These are phyloP conservation scores for Rhagonycha fulva DNA, from an alignment of 2,888 invertebrate species.

Conservation along the genomic window DNA sequence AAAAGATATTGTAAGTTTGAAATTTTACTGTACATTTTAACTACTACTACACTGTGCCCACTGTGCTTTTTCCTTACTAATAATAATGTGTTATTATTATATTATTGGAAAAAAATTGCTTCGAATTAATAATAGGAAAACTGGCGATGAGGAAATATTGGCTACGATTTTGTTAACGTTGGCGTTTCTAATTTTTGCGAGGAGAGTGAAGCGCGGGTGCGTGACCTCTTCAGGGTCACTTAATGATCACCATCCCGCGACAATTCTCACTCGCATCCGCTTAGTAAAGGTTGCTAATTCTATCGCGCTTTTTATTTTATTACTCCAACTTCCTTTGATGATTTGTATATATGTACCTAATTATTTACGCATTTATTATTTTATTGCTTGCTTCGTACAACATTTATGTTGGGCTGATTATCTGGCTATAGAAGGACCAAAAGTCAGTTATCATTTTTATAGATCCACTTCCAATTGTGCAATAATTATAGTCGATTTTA, in stretches of 20 bases:
- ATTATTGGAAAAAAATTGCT: neutral
- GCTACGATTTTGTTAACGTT: slow-evolving; percentile 18
- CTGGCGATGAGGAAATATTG: slow-evolving; percentile 17
- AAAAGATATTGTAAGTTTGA: slow-evolving; percentile 92
- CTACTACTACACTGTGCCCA: no score
- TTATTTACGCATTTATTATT: slow-evolving; percentile 5
- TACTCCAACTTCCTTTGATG: slow-evolving; percentile 25
- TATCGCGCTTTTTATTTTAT: slow-evolving; percentile 22
- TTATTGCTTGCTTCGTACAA: neutral
- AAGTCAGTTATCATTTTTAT: neutral
- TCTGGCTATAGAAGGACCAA: neutral
- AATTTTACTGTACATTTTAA: neutral
- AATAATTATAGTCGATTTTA: neutral
- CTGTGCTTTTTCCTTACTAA: no score
- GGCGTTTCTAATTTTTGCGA: slow-evolving; percentile 29
- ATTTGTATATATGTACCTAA: neutral
- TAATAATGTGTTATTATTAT: no score
- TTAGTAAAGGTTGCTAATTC: slow-evolving; percentile 30
- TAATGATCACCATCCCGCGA: slow-evolving; percentile 32
- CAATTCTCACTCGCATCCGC: slow-evolving; percentile 31
- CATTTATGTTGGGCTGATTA: neutral
- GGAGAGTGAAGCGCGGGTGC: slow-evolving; percentile 35
- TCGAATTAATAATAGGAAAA: neutral
- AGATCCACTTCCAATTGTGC: neutral
- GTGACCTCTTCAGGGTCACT: slow-evolving; percentile 41